A percentile compares a stretch with the other conserved stretches of the same genome.
Conservation (phyloP, 2,113 vertebrate genomes). For the Hemichromis elongatus region DNA sequence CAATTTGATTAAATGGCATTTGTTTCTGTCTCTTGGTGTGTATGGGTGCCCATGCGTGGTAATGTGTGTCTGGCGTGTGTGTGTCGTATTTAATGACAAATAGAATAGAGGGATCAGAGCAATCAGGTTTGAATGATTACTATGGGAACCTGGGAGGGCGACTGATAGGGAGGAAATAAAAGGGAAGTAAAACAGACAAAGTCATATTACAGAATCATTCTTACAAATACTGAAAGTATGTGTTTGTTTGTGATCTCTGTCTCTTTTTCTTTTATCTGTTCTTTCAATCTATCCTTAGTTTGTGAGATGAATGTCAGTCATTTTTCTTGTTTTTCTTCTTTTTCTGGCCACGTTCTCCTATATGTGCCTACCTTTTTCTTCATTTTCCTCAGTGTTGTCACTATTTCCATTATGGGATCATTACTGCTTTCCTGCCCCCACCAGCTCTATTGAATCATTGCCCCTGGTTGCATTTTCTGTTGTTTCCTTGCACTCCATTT, state of each 20-base stretch:
- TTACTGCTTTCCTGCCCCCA: neutral
- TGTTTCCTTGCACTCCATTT: neutral
- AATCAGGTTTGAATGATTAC: conserved; percentile 70
- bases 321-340: neutral
- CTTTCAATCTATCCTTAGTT: neutral
- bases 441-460: neutral
- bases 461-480: neutral
- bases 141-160: conserved; percentile 57
- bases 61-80: neutral
- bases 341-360: neutral
- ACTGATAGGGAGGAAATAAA: conserved; percentile 33
- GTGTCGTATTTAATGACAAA: conserved; percentile 72
- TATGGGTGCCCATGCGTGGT: conserved; percentile 11
- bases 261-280: neutral
- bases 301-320: neutral
- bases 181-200: conserved; percentile 86
- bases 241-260: neutral
- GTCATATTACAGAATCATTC: conserved; percentile 24
- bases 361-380: neutral
- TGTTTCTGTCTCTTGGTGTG: conserved; percentile 52
- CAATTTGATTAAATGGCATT: conserved; percentile 68
- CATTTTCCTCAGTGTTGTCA: neutral
- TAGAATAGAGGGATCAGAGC: conserved; percentile 67
- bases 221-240: neutral
- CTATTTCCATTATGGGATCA: conserved; percentile 1